Percentiles rank a stretch among this genome's conserved stretches.
phyloP scores from a whole-genome alignment of 2,888 invertebrate genomes.

The Harpalus rubripes region DNA sequence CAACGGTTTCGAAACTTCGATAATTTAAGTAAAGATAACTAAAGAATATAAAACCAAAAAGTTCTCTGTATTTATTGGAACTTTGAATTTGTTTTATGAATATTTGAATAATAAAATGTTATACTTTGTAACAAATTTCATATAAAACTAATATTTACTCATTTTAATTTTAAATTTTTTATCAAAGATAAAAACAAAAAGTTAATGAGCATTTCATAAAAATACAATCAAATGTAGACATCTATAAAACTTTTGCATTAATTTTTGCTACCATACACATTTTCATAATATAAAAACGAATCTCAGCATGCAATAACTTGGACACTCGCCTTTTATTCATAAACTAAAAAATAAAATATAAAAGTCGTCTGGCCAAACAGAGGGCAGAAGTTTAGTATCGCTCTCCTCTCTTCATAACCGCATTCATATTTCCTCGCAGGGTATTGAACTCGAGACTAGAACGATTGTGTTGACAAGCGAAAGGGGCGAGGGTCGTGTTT shows the following conservation, averaged over 20 bases:
- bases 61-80: not conserved
- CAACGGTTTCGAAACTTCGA: not conserved
- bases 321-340: slow-evolving; percentile 4
- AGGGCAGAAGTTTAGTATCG: not conserved
- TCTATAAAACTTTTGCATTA: not conserved
- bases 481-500: slow-evolving; percentile 43
- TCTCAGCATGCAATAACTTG: not conserved
- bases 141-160: not conserved
- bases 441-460: slow-evolving; percentile 59
- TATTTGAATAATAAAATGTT: not conserved
- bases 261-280: not conserved
- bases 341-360: slow-evolving; percentile 22
- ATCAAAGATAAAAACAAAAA: not conserved
- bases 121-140: not conserved
- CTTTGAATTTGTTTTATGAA: not conserved
- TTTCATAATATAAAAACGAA: not conserved
- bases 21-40: not conserved
- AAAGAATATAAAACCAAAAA: slow-evolving; percentile 3
- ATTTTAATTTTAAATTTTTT: not conserved
- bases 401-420: not conserved
- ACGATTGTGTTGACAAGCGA: slow-evolving; percentile 65
- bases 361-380: slow-evolving; percentile 27
- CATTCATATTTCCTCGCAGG: slow-evolving; percentile 58
- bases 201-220: not conserved
- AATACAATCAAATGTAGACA: not conserved